Evolutionary conservation across 2,797 vertebrate species (phyloP).

Genomic region (Siniperca scherzeri): DNA sequence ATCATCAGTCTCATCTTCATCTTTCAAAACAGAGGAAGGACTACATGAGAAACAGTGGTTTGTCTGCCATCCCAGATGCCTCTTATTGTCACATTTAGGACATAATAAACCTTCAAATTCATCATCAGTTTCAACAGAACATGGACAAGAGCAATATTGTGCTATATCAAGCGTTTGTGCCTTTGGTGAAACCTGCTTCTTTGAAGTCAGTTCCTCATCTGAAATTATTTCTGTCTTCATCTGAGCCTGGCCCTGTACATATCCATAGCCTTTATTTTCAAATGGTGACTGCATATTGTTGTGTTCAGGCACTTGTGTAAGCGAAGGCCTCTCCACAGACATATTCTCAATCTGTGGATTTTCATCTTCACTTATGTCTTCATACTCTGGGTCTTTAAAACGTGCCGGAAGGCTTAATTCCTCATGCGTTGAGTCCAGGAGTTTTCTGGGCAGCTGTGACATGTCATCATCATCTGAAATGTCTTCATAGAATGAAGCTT

Average conservation of each 20-base stretch:
- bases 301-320: not conserved
- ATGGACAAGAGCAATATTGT: not conserved
- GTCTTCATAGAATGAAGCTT: slow-evolving; percentile 43
- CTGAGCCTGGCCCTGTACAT: not conserved
- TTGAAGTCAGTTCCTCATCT: not conserved
- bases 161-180: no score
- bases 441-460: not conserved
- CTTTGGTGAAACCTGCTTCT: not conserved
- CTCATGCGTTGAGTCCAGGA: no score
- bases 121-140: not conserved
- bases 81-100: slow-evolving; percentile 1
- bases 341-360: no score
- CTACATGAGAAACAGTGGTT: not conserved
- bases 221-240: not conserved
- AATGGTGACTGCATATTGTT: not conserved
- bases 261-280: not conserved
- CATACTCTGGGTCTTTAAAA: not conserved
- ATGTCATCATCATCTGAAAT: slow-evolving; percentile 46
- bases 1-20: not conserved
- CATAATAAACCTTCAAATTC: not conserved
- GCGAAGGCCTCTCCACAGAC: not conserved
- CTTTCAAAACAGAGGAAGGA: not conserved
- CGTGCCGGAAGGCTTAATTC: rapidly evolving
- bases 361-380: slow-evolving; percentile 36
- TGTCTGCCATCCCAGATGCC: not conserved